Conservation (phyloP, 2,797 vertebrate genomes). For the Hoplostethus mediterraneus region DNA sequence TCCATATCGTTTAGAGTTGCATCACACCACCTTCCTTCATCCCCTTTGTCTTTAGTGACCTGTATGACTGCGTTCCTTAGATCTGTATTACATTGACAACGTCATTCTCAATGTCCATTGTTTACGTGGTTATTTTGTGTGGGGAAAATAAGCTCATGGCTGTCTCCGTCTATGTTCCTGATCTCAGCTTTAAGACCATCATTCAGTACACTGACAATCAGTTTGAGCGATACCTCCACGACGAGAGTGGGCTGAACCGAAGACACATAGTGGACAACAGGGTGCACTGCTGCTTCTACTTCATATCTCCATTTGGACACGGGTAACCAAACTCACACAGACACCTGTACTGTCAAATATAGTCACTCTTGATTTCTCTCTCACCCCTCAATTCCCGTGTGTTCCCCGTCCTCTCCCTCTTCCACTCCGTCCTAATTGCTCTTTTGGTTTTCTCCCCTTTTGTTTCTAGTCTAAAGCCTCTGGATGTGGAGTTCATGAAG, state of each 20-base stretch:
- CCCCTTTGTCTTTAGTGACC: neutral
- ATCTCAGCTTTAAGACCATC: conserved; percentile 94
- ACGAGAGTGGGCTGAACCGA: conserved; percentile 96
- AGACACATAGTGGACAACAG: conserved; percentile 97
- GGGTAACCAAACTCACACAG: conserved; percentile 83
- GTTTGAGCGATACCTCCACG: conserved; percentile 97
- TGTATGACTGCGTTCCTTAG: conserved; percentile 6
- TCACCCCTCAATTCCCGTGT: neutral
- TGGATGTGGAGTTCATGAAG: conserved; percentile 93
- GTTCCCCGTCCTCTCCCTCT: no score
- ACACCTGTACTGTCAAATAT: neutral
- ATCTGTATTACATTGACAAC: neutral
- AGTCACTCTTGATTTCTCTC: neutral
- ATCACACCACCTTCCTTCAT: no score
- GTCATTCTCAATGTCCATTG: neutral
- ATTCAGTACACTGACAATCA: conserved; percentile 98
- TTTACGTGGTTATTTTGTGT: neutral
- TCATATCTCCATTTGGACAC: conserved; percentile 97
- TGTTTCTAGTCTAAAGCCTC: conserved; percentile 86
- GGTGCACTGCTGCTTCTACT: conserved; percentile 99
- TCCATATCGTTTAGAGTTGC: no score
- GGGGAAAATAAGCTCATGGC: neutral
- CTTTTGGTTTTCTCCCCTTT: conserved; percentile 8
- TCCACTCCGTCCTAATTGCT: neutral
- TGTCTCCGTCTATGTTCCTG: conserved; percentile 6